These are phyloP conservation scores for Bellardia bayeri DNA, from an alignment of 2,888 invertebrate species.

Conservation along the genomic window DNA sequence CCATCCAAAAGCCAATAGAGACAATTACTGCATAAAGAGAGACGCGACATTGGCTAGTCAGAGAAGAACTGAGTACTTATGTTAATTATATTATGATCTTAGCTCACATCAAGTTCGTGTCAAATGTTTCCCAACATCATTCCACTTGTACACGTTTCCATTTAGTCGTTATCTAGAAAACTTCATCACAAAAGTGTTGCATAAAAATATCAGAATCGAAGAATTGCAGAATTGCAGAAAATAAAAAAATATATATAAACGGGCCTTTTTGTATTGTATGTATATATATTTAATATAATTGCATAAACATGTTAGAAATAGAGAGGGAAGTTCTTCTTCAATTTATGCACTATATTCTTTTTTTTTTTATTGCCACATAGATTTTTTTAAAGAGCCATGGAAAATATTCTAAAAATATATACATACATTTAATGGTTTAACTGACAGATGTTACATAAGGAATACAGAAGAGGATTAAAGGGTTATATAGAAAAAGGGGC, in stretches of 20 bases:
- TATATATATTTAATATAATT: slow-evolving; percentile 57
- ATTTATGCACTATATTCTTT: slow-evolving; percentile 54
- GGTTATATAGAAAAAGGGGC: slow-evolving; percentile 1
- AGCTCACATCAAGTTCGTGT: slow-evolving; percentile 33
- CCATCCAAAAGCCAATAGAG: too few relatives aligned
- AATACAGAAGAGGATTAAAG: slow-evolving; percentile 31
- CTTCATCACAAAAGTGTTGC: slow-evolving; percentile 60
- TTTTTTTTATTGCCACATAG: slow-evolving; percentile 22
- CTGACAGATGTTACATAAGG: slow-evolving; percentile 69
- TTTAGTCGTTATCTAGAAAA: slow-evolving; percentile 50
- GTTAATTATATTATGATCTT: not conserved
- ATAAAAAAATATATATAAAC: slow-evolving; percentile 26
- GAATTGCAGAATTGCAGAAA: slow-evolving; percentile 43
- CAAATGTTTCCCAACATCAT: not conserved
- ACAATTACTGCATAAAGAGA: too few relatives aligned
- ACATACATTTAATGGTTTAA: slow-evolving; percentile 65
- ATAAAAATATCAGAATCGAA: slow-evolving; percentile 51
- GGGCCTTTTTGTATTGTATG: slow-evolving; percentile 9
- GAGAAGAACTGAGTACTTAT: too few relatives aligned
- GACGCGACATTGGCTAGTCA: too few relatives aligned
- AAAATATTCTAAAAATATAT: slow-evolving; percentile 67
- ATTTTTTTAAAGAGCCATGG: slow-evolving; percentile 10
- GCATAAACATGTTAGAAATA: slow-evolving; percentile 69
- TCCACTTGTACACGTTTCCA: slow-evolving; percentile 38
- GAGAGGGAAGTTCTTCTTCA: slow-evolving; percentile 65